phyloP scores from a whole-genome alignment of 2,797 vertebrate species.

The Monodelphis domestica region DNA sequence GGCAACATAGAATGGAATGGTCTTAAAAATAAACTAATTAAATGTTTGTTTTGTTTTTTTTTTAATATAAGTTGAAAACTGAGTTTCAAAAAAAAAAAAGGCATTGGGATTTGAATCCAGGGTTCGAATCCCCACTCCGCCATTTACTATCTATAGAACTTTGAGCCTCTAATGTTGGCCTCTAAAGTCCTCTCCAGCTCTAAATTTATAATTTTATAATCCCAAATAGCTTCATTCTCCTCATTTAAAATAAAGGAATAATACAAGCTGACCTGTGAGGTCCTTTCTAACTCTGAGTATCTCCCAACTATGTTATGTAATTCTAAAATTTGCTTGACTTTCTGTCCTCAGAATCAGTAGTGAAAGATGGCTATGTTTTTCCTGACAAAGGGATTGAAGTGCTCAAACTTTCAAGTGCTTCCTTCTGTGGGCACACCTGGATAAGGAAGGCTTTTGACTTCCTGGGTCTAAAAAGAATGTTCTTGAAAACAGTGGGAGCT shows the following conservation, averaged over 20 bases:
- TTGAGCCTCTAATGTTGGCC: not conserved
- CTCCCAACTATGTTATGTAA: not conserved
- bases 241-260: not conserved
- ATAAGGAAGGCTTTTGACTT: not conserved
- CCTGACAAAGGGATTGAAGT: not conserved
- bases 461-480: constrained; percentile 1
- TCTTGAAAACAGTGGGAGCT: not conserved
- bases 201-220: not conserved
- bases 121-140: not conserved
- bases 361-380: not conserved
- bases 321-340: not conserved
- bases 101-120: too few relatives aligned
- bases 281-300: not conserved
- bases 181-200: not conserved
- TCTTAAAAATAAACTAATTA: not conserved
- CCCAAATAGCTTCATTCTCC: not conserved
- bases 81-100: not conserved
- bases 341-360: not conserved
- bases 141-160: not conserved
- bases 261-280: not conserved
- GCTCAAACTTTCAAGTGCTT: not conserved
- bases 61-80: not conserved
- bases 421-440: constrained; percentile 22
- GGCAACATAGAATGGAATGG: not conserved
- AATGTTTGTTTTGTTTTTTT: not conserved